Base-by-base conservation (phyloP, 2,888 invertebrate species). In the Laspeyria flexula region DNA sequence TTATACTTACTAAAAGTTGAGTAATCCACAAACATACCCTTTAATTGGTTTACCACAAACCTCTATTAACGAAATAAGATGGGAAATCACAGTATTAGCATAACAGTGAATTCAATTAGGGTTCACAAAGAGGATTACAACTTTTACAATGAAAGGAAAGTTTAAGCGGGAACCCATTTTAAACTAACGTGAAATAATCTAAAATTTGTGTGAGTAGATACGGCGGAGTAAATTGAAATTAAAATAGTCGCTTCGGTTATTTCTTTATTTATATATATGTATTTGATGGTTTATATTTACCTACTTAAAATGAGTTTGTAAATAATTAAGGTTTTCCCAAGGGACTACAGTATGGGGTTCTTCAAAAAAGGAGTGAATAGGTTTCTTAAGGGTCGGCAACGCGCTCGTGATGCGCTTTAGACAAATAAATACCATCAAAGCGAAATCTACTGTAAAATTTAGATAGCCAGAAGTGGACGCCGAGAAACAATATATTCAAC, bases 71-170 rank as follows among this genome's bases (percentile, higher is more conserved):
- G 84, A 90, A 90, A 91, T 91, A 91, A 91, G 90, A 91, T 91
- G 90, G 89, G 90, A 90, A 91, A 91, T 91, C 90, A 91, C 86
- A 88, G 90, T 90, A 92, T 92, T 92, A 91, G 88, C 92, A 92
- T 92, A 91, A 91, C 91, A 91, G 90, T 86, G 84, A 90, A 91
- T 92, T 91, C 91, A 90, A 92, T 92, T 92, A 90, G 86, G 87
- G 85, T 84, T 80, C 85, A 91, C 91, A 92, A 91, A 92, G 90
- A 90, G 91, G 90, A 92, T 92, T 91, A 92, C 88, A 91, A 91
- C 90, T 91, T 92, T 90, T 88, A 91, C 89, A 90, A 89, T 90
- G 88, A 88, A 83, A 84, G 86, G 81, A 86, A 90, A 89, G 89
- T 91, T 89, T 78, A 83, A 83, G 81, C 82, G 75, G 84, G 81